Conservation (phyloP, 2,113 vertebrate genomes). For the Gavialis gangeticus region DNA sequence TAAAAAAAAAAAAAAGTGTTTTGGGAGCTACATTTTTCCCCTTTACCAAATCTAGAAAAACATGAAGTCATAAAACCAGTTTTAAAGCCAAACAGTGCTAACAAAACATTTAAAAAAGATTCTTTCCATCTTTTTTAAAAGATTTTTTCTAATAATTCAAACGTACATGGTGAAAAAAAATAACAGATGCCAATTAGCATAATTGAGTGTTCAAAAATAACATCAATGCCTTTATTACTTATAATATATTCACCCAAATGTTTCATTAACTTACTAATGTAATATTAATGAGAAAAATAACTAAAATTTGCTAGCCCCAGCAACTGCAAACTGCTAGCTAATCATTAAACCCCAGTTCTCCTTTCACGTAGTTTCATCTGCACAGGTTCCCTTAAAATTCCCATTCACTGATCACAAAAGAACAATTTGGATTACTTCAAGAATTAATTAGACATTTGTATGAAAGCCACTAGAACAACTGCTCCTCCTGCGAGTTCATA, state of each 20-base stretch:
- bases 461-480: constrained; percentile 83
- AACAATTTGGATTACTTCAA: constrained; percentile 80
- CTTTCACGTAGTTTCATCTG: constrained; percentile 69
- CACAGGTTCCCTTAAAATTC: constrained; percentile 74
- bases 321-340: constrained; percentile 71
- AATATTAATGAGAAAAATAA: constrained; percentile 85
- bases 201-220: constrained; percentile 81
- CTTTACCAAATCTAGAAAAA: not conserved
- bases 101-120: not conserved
- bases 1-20: no score
- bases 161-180: constrained; percentile 52
- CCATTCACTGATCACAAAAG: constrained; percentile 81
- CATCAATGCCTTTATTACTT: constrained; percentile 84
- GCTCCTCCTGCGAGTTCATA: constrained; percentile 80
- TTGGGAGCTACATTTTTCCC: no score
- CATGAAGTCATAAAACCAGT: not conserved
- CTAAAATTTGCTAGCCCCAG: constrained; percentile 68
- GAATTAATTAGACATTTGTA: constrained; percentile 83
- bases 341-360: constrained; percentile 71
- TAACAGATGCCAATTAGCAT: constrained; percentile 84
- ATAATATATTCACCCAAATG: constrained; percentile 87
- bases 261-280: constrained; percentile 82
- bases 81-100: not conserved
- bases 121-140: constrained; percentile 53
- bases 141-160: constrained; percentile 35